These are phyloP conservation scores for Ricordea florida DNA, from an alignment of 92 coral and sea anemone genomes.

Conservation along the genomic window DNA sequence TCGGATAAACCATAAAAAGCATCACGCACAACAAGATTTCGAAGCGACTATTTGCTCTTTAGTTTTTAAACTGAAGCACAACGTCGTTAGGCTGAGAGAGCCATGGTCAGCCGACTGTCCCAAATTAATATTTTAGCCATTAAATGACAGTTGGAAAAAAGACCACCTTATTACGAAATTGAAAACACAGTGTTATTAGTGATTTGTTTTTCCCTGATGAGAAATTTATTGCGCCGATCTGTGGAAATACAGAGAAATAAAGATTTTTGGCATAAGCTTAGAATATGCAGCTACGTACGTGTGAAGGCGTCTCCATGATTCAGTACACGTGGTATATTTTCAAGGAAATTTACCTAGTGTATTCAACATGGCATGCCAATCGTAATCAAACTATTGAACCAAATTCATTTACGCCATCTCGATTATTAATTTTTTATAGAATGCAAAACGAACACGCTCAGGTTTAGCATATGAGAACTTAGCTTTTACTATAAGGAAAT, in stretches of 20 bases:
- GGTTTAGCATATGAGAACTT: neutral
- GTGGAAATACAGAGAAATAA: neutral
- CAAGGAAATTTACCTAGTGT: slow-evolving; percentile 23
- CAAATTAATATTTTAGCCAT: slow-evolving; percentile 21
- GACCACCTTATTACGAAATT: slow-evolving; percentile 3
- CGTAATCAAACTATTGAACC: slow-evolving; percentile 1
- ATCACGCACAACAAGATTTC: too few relatives aligned
- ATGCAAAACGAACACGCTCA: neutral
- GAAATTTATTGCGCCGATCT: neutral
- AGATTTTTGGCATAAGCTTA: too few relatives aligned
- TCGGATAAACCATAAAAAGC: too few relatives aligned
- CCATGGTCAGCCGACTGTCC: too few relatives aligned
- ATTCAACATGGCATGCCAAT: slow-evolving; percentile 39
- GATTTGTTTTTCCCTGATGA: neutral
- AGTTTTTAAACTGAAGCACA: too few relatives aligned
- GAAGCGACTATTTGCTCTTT: too few relatives aligned
- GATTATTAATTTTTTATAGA: slow-evolving; percentile 15
- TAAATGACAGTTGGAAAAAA: slow-evolving; percentile 33
- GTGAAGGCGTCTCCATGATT: too few relatives aligned
- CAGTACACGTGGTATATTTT: neutral
- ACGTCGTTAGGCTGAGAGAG: too few relatives aligned
- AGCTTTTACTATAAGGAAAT: neutral
- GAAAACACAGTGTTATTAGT: slow-evolving; percentile 9
- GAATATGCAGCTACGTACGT: neutral
- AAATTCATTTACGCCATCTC: slow-evolving; percentile 16